phyloP scores from a whole-genome alignment of 2,888 invertebrate species.

The Hirtodrosophila histrioides region DNA sequence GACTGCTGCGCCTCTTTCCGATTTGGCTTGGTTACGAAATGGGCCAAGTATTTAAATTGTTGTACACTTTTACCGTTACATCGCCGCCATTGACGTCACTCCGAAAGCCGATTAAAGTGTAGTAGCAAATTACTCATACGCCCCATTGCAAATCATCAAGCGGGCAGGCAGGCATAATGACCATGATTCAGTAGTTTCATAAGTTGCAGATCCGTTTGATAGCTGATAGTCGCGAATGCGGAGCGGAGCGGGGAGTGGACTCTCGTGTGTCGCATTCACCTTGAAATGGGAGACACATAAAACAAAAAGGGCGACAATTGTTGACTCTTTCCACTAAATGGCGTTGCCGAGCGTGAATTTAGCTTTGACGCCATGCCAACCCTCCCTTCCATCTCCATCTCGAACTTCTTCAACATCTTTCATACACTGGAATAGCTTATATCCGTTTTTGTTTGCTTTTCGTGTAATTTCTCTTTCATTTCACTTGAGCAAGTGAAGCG shows the following conservation, averaged over 20 bases:
- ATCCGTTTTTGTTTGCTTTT: slow-evolving; percentile 72
- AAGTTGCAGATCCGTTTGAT: slow-evolving; percentile 66
- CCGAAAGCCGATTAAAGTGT: slow-evolving; percentile 59
- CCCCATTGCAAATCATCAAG: slow-evolving; percentile 32
- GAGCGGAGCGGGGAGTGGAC: not conserved
- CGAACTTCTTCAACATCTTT: slow-evolving; percentile 33
- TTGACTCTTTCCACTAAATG: slow-evolving; percentile 39
- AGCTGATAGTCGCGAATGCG: slow-evolving; percentile 25
- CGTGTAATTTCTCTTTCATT: slow-evolving; percentile 83
- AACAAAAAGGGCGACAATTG: slow-evolving; percentile 25
- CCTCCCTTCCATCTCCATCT: slow-evolving; percentile 14
- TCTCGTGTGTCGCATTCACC: slow-evolving; percentile 59
- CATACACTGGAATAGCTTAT: slow-evolving; percentile 37
- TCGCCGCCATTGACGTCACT: slow-evolving; percentile 64
- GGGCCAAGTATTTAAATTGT: slow-evolving; percentile 22
- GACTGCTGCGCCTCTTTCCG: slow-evolving; percentile 55
- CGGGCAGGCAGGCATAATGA: slow-evolving; percentile 39
- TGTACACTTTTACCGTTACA: slow-evolving; percentile 65
- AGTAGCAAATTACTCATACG: slow-evolving; percentile 66
- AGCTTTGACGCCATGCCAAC: slow-evolving; percentile 11
- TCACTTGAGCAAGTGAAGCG: slow-evolving; percentile 81
- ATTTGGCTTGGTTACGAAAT: slow-evolving; percentile 63
- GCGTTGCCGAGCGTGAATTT: slow-evolving; percentile 39
- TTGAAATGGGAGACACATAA: slow-evolving; percentile 58
- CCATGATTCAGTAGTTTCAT: slow-evolving; percentile 65